Base-by-base conservation (phyloP, 1,140 invertebrate genomes). In the Neodiprion pinetum region DNA sequence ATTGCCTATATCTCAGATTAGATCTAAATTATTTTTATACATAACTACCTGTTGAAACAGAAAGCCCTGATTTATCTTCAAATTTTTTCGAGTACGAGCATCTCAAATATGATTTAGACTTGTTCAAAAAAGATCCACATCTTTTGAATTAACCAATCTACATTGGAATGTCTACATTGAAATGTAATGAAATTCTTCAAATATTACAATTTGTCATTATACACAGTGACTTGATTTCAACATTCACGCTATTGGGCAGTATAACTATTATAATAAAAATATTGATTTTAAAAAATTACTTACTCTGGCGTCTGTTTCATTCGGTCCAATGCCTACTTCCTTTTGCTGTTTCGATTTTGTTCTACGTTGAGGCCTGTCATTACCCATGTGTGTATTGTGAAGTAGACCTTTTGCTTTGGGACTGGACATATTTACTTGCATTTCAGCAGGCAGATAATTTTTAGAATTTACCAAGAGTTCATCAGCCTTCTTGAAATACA, bases 401-500 rank as follows among this genome's bases (percentile, higher is more conserved):
- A 85, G 87, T 79, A 75, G 85, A 82, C 78, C 87, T 81, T 80
- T 89, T 76, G 83, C 90, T 88, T 88, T 91, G 76, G 83, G 87
- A 88, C 75, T 91, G 78, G 83, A 89, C 85, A 88, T 86, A 28
- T 83, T 86, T 76, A 92, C 90, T 87, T 94, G 93, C 78, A 94
- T 84, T 80, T 93, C 93, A 0, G 90, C 85, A 12, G 93, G 93
- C 75, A 95, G 85, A 85, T 94, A 95, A 70, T 92, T 90, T 79
- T 91, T 90, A 48, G 91, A 91, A 84, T 96, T 96, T 12, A 92
- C 87, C 83, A 93, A 92, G 78, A 89, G 88, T 75, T 95, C 94
- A 5, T 93, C 91, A 79, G 93, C 91, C 77, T 93, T 91, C 76
- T 93, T 92, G 86, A 95, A 96, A 87, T 95, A 95, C 94, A 96